Evolutionary conservation across 2,113 vertebrate genomes (phyloP).

Genomic region (Rostratula benghalensis): DNA sequence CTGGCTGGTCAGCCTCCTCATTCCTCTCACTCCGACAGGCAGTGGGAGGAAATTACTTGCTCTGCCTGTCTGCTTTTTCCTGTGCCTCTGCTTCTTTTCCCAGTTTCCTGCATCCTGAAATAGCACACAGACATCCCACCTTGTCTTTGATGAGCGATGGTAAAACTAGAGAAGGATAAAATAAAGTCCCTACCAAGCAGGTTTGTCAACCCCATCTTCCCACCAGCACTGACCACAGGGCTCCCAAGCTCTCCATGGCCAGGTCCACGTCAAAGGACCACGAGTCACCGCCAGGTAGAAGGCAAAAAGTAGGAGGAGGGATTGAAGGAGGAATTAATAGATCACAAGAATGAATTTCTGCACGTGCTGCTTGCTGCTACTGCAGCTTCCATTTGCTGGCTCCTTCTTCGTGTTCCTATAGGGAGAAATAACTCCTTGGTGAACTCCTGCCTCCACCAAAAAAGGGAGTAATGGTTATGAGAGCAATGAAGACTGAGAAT

Average conservation of each 20-base stretch:
- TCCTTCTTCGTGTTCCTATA: not conserved
- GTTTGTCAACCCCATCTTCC: not conserved
- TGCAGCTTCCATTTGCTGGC: not conserved
- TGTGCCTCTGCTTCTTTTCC: not conserved
- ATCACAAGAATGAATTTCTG: not conserved
- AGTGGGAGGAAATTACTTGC: not conserved
- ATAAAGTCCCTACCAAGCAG: not conserved
- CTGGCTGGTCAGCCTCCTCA: not conserved
- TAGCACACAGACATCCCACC: not conserved
- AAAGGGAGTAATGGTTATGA: not conserved
- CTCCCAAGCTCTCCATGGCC: not conserved
- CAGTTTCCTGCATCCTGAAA: not conserved
- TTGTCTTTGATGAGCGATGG: not conserved
- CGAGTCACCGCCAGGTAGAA: not conserved
- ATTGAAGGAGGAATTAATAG: not conserved
- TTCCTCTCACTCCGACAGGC: not conserved
- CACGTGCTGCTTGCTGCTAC: not conserved
- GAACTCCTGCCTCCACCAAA: not conserved
- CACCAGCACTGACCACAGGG: not conserved
- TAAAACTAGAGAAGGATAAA: not conserved
- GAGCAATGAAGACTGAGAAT: not conserved
- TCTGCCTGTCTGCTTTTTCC: not conserved
- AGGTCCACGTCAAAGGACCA: not conserved
- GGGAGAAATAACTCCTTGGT: not conserved
- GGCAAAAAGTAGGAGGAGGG: not conserved